Evolutionary conservation across 2,888 invertebrate species (phyloP).

Genomic region (Eristalis arbustorum): DNA sequence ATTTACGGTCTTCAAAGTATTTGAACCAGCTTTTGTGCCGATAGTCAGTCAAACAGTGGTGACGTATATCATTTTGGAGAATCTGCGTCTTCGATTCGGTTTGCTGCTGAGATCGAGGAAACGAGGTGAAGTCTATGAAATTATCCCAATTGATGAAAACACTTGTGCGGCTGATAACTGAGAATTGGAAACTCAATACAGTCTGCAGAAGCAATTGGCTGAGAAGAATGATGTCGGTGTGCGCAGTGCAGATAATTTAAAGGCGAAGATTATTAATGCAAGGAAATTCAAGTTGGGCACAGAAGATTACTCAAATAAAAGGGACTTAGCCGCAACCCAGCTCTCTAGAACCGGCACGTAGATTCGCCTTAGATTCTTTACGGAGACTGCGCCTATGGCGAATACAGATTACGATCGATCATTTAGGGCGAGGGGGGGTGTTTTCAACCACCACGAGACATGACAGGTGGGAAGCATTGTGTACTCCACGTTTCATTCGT

Average conservation of each 20-base stretch:
- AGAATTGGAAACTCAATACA: background rate
- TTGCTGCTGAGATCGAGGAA: background rate
- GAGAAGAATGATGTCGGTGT: background rate
- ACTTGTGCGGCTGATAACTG: background rate
- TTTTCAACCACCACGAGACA: too few relatives aligned
- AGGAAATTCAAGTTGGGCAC: background rate
- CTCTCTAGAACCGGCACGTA: too few relatives aligned
- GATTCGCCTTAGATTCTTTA: too few relatives aligned
- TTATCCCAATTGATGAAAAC: background rate
- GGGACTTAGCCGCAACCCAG: too few relatives aligned
- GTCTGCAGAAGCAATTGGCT: background rate
- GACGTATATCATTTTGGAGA: conserved; percentile 60
- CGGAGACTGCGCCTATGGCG: too few relatives aligned
- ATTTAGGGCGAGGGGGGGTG: too few relatives aligned
- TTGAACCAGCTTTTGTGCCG: conserved; percentile 46
- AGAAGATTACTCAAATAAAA: too few relatives aligned
- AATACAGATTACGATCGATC: too few relatives aligned
- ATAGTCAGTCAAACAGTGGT: conserved; percentile 69
- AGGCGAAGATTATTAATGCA: background rate
- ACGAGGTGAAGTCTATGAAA: background rate
- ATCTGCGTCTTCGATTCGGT: conserved; percentile 35
- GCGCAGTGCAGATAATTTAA: background rate
- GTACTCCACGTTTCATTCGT: too few relatives aligned
- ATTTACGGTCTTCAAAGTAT: conserved; percentile 66
- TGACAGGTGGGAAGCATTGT: too few relatives aligned